Evolutionary conservation across 1,140 invertebrate species (phyloP), one percentile per base, ranked within the genome.

Genomic region (Hylyphantes graminicola): DNA sequence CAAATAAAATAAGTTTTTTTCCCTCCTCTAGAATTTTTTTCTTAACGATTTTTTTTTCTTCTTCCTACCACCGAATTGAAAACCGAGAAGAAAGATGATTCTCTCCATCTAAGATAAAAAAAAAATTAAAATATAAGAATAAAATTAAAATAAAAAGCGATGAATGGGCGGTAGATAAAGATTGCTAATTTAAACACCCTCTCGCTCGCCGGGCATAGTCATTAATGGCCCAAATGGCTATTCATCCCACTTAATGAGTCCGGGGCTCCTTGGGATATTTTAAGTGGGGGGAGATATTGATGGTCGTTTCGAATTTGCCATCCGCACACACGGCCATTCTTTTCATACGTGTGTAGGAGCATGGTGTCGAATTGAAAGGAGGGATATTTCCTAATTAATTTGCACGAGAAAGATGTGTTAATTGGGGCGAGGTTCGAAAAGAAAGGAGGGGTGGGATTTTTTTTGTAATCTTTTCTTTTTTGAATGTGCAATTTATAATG

Each of bases 171-270:
- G 77, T 51, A 83, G 81, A 83, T 83, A 83, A 83, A 83, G 81
- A 83, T 76, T 74, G 73, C 70, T 83, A 83, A 83, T 83, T 83
- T 83, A 83, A 83, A 83, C 81, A 83, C 72, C 81, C 81, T 83
- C 75, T 83, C 75, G 75, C 81, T 35, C 35, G 35, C 72, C 63
- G 21, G 65, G 81, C 70, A 67, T 61, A 50, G 63, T 75, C 81
- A 75, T 83, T 83, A 83, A 81, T 73, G 79, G 68, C 55, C 67
- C 65, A 80, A 80, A 80, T 80, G 67, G 78, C 79, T 59, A 81
- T 81, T 70, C 79, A 81, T 81, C 68, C 67, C 79, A 51, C 48
- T 72, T 73, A 81, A 73, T 72, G 68, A 73, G 63, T 73, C 72
- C 54, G 76, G 50, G 63, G 63, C 48, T 78, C 64, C 74, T 70